These are phyloP conservation scores for Arrhamphus sclerolepis DNA, from an alignment of 2,797 vertebrate genomes.

Conservation along the genomic window DNA sequence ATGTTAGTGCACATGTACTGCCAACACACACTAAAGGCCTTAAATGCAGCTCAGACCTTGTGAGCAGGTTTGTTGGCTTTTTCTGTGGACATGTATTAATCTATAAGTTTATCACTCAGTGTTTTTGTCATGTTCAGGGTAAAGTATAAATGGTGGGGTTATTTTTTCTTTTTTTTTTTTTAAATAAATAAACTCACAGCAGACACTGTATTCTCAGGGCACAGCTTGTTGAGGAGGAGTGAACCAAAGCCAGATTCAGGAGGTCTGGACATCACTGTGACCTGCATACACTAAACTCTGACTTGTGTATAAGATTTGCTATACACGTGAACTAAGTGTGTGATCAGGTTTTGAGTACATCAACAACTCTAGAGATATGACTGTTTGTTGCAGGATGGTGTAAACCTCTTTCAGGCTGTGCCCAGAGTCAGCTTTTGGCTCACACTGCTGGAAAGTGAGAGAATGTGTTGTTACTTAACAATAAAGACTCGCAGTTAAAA, in stretches of 20 bases:
- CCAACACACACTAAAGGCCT: slow-evolving; percentile 72
- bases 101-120: slow-evolving; percentile 61
- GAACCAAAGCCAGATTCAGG: slow-evolving; percentile 45
- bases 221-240: slow-evolving; percentile 53
- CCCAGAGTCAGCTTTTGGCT: slow-evolving; percentile 74
- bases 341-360: slow-evolving; percentile 1
- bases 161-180: slow-evolving; percentile 8
- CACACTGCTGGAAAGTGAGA: slow-evolving; percentile 85
- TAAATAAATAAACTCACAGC: slow-evolving; percentile 48
- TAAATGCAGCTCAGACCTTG: slow-evolving; percentile 65
- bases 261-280: slow-evolving; percentile 14
- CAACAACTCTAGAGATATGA: background rate
- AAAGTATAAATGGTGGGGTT: slow-evolving; percentile 58
- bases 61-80: slow-evolving; percentile 32
- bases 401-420: slow-evolving; percentile 56
- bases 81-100: slow-evolving; percentile 45
- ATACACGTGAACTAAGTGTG: background rate
- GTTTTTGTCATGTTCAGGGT: slow-evolving; percentile 64
- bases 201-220: slow-evolving; percentile 80
- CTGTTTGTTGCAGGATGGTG: slow-evolving; percentile 8
- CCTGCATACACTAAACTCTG: slow-evolving; percentile 11
- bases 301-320: background rate
- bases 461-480: slow-evolving; percentile 63
- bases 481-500: slow-evolving; percentile 50
- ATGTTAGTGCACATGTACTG: slow-evolving; percentile 24